phyloP scores from a whole-genome alignment of 2,113 vertebrate species.

The Chloebia gouldiae region DNA sequence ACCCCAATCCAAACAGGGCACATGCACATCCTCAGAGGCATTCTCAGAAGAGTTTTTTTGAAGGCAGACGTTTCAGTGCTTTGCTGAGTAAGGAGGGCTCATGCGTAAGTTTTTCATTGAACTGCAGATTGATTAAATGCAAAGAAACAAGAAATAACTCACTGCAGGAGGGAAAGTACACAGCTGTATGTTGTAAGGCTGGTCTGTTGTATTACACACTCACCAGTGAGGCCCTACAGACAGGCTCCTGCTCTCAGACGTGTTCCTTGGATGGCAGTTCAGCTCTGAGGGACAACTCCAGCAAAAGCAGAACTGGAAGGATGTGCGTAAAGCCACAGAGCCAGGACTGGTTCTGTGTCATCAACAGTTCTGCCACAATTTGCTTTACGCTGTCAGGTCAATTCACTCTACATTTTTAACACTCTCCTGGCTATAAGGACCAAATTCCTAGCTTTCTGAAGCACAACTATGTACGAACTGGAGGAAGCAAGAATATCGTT shows the following conservation, averaged over 20 bases:
- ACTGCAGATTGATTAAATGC: not conserved
- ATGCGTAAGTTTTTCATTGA: fast-evolving
- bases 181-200: not conserved
- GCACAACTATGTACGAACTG: not conserved
- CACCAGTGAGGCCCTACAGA: not conserved
- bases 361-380: not conserved
- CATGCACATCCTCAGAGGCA: not conserved
- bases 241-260: not conserved
- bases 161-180: not conserved
- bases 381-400: not conserved
- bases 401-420: not conserved
- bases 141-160: conserved; percentile 2
- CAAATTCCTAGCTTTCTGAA: not conserved
- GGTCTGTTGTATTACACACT: not conserved
- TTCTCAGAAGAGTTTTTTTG: not conserved
- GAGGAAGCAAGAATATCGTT: not conserved
- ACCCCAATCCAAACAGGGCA: not conserved
- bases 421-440: not conserved
- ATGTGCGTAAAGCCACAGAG: not conserved
- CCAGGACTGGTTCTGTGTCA: not conserved
- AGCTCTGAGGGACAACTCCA: not conserved
- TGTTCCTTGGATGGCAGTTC: not conserved
- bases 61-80: not conserved
- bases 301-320: not conserved
- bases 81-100: not conserved